Base-by-base conservation (phyloP, 1,140 invertebrate species). In the Arctopsyche grandis region DNA sequence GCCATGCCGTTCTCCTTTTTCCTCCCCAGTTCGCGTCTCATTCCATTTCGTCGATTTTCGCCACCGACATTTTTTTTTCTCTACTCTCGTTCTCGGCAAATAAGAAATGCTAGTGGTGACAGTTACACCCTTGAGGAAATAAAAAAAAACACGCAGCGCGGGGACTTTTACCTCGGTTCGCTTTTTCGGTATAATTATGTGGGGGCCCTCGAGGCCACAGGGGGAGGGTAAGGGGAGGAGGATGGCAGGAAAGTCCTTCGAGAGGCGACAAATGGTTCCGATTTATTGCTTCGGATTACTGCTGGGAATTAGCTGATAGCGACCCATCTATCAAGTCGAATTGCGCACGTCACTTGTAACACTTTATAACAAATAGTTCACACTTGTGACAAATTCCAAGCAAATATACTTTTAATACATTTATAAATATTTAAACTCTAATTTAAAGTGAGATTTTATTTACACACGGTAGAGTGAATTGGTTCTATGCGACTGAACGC, bases 101-200 rank as follows among this genome's bases (percentile, higher is more conserved):
- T 82, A 79, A 80, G 81, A 82, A 82, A 78, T 75, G 77, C 73
- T 69, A 81, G 77, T 73, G 81, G 76, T 82, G 81, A 82, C 81
- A 82, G 78, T 80, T 82, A 82, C 79, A 71, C 81, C 78, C 75
- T 75, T 24, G 79, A 71, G 79, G 81, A 82, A 63, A 82, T 82
- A 82, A 82, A 82, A 82, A 82, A 75, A 69, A 79, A 38, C 26
- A 24, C 52, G 16, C 19, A 74, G 78, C 58, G 56, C 56, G 69
- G 75, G 48, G 16, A 52, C 38, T 63, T 44, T 63, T 56, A 78
- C 29, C 69, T 69, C 77, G 69, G 71, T 29, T 38, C 58, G 77
- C 80, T 81, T 79, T 79, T 81, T 79, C 77, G 69, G 74, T 81
- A 81, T 81, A 81, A 81, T 81, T 81, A 81, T 69, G 29, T 44